Percentiles rank a stretch among this genome's conserved stretches.
Conservation (phyloP, 2,888 invertebrate genomes). For the Trypoxylon attenuatum region DNA sequence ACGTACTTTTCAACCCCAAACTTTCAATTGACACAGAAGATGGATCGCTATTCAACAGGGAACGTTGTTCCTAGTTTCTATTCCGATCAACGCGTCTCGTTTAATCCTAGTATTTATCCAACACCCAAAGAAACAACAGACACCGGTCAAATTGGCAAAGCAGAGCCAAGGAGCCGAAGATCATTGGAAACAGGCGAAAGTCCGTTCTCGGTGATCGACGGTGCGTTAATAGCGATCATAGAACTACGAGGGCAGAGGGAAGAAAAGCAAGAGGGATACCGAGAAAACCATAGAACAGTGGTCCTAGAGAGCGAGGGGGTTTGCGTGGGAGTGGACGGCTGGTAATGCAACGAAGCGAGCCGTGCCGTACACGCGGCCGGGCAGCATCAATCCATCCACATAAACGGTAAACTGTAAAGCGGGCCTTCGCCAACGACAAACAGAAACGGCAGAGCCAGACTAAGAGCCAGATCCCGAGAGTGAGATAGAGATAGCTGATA, state of each 20-base stretch:
- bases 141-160: neutral
- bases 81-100: too few relatives aligned
- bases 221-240: constrained; percentile 15
- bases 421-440: constrained; percentile 22
- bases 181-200: constrained; percentile 12
- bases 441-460: constrained; percentile 4
- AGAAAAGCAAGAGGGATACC: constrained; percentile 43
- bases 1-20: too few relatives aligned
- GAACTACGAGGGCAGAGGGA: constrained; percentile 65
- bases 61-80: too few relatives aligned
- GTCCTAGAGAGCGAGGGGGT: constrained; percentile 63
- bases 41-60: too few relatives aligned
- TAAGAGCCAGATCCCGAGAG: constrained; percentile 1
- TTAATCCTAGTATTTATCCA: neutral
- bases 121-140: neutral
- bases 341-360: constrained; percentile 71
- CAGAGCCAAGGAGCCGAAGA: neutral
- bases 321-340: constrained; percentile 76
- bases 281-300: constrained; percentile 24
- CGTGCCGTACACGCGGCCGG: constrained; percentile 72
- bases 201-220: constrained; percentile 15
- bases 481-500: constrained; percentile 7
- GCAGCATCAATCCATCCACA: constrained; percentile 73
- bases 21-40: too few relatives aligned
- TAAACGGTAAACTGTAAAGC: constrained; percentile 69